These are phyloP conservation scores for Corticium candelabrum DNA, from an alignment of 37 sponge, comb jelly and placozoan species.

Conservation along the genomic window DNA sequence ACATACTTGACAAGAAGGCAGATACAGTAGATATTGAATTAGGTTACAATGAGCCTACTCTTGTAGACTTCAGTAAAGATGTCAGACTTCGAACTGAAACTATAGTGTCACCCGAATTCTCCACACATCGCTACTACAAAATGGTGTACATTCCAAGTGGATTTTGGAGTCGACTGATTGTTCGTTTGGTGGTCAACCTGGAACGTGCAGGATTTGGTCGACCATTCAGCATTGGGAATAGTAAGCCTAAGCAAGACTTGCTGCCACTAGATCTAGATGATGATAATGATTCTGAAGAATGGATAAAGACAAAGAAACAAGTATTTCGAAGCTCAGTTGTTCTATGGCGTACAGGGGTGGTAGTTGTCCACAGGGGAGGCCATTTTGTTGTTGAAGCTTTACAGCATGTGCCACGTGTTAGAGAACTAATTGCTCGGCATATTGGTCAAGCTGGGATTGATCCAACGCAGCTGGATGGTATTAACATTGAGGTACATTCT, in stretches of 20 bases:
- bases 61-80: too few species aligned
- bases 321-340: not conserved
- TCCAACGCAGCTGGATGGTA: conserved; percentile 27
- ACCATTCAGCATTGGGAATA: not conserved
- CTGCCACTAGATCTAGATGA: not conserved
- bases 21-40: too few species aligned
- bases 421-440: not conserved
- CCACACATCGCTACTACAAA: not conserved
- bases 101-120: too few species aligned
- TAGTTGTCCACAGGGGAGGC: not conserved
- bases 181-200: conserved; percentile 73
- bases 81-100: too few species aligned
- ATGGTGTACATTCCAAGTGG: conserved; percentile 80
- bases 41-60: too few species aligned
- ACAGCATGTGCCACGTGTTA: not conserved
- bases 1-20: not conserved
- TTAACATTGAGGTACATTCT: conserved; percentile 77
- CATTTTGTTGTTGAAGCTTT: not conserved
- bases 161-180: conserved; percentile 89
- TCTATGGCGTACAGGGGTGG: not conserved
- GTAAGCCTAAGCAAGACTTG: not conserved
- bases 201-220: conserved; percentile 46
- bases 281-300: not conserved
- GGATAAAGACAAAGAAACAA: not conserved
- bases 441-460: not conserved